These are phyloP conservation scores for Lathamus discolor DNA, from an alignment of 2,113 vertebrate genomes.

Conservation along the genomic window DNA sequence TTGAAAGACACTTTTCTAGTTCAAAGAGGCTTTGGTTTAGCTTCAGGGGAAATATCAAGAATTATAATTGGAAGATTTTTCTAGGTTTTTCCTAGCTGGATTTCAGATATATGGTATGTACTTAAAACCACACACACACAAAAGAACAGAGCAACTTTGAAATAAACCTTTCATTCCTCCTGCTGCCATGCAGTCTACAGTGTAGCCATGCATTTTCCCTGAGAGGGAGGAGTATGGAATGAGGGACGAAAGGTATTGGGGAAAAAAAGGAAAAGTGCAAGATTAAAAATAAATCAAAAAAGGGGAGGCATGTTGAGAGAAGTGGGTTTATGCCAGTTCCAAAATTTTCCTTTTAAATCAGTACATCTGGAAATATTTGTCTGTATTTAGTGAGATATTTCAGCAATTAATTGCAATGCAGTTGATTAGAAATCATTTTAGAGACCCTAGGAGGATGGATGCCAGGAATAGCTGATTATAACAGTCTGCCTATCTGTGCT, in stretches of 20 bases:
- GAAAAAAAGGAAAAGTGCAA: background rate
- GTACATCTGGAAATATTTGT: background rate
- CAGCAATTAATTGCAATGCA: background rate
- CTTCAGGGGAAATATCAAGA: slow-evolving; percentile 69
- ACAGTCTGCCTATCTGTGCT: background rate
- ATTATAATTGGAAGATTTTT: slow-evolving; percentile 73
- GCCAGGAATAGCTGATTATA: background rate
- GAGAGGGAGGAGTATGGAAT: background rate
- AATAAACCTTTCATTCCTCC: slow-evolving; percentile 47
- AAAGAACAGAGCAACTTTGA: slow-evolving; percentile 56
- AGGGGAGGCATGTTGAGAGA: background rate
- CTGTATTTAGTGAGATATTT: background rate
- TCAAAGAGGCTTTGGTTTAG: slow-evolving; percentile 71
- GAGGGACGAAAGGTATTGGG: background rate
- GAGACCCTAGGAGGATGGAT: background rate
- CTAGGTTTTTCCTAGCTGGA: slow-evolving; percentile 63
- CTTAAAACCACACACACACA: slow-evolving; percentile 49
- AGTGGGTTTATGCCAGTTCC: background rate
- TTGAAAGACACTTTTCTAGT: slow-evolving; percentile 68
- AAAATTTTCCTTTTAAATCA: background rate
- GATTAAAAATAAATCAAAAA: slow-evolving; percentile 53
- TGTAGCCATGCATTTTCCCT: background rate
- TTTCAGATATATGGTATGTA: slow-evolving; percentile 48
- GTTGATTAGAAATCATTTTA: background rate
- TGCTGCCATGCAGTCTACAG: background rate